A percentile compares a stretch with the other conserved stretches of the same genome.
These are phyloP conservation scores for Bradypus variegatus DNA, from an alignment of 2,797 vertebrate genomes.

Conservation along the genomic window DNA sequence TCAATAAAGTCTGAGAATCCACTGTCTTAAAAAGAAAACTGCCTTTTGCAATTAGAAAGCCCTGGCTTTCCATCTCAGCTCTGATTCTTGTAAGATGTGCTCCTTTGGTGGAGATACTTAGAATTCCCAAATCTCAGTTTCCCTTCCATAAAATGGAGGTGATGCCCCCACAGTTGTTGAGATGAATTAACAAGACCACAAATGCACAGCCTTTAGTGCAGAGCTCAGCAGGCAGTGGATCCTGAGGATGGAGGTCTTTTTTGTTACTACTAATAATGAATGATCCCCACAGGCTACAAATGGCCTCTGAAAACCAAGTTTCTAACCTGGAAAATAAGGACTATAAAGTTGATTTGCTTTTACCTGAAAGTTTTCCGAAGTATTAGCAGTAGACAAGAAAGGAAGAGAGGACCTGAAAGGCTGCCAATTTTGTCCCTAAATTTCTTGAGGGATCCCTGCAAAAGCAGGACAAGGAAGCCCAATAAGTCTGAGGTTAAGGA, in stretches of 20 bases:
- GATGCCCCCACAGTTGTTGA: not conserved
- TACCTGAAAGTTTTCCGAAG: not conserved
- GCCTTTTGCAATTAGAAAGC: not conserved
- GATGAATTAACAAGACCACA: not conserved
- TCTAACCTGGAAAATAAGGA: not conserved
- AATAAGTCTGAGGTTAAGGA: no score
- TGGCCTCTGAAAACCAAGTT: not conserved
- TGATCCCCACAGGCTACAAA: not conserved
- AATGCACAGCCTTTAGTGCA: fast-evolving
- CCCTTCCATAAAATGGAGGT: not conserved
- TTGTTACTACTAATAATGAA: not conserved
- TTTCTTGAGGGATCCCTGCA: not conserved
- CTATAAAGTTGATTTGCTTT: not conserved
- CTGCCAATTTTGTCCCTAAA: not conserved
- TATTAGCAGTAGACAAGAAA: not conserved
- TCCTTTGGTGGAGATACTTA: not conserved
- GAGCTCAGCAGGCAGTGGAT: not conserved
- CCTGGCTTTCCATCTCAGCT: not conserved
- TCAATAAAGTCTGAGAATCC: not conserved
- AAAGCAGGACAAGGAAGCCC: not conserved
- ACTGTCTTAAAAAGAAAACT: not conserved
- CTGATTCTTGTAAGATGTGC: not conserved
- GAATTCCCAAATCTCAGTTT: fast-evolving
- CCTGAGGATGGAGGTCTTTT: fast-evolving
- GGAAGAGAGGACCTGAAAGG: not conserved